Percentiles rank a stretch among this genome's conserved stretches.
Conservation (phyloP, 2,797 vertebrate species). For the Amniataba percoides region DNA sequence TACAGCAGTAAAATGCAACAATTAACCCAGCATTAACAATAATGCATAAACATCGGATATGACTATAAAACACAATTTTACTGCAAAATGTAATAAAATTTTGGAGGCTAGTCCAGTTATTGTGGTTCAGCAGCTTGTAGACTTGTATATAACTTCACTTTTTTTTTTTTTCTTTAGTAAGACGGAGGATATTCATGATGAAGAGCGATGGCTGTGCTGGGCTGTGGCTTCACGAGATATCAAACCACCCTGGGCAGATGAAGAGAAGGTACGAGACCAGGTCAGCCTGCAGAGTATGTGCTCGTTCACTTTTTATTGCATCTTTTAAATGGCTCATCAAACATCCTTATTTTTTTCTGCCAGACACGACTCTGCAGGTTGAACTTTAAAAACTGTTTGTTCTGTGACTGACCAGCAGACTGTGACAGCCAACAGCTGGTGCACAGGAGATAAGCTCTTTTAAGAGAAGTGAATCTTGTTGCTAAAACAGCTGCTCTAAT, state of each 20-base stretch:
- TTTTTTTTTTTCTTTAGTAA: neutral
- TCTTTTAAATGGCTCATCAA: neutral
- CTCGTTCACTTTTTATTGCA: neutral
- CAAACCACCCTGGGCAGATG: neutral
- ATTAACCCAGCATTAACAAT: no score
- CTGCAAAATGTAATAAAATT: no score
- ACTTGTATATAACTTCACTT: no score
- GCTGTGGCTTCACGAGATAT: neutral
- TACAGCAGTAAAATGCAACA: no score
- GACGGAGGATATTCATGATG: neutral
- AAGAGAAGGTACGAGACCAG: neutral
- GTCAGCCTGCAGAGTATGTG: no score
- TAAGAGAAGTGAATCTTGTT: neutral
- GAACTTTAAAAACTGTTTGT: no score
- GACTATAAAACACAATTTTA: no score
- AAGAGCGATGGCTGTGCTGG: neutral
- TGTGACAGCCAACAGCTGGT: conserved; percentile 11
- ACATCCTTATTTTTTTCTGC: neutral
- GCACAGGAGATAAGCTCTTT: neutral
- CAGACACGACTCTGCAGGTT: no score
- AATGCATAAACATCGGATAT: no score
- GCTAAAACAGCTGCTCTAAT: neutral
- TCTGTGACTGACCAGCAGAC: neutral
- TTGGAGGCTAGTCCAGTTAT: no score
- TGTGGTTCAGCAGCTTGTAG: no score